Conservation (phyloP, 1,140 invertebrate species). For the Papilio polyxenes region DNA sequence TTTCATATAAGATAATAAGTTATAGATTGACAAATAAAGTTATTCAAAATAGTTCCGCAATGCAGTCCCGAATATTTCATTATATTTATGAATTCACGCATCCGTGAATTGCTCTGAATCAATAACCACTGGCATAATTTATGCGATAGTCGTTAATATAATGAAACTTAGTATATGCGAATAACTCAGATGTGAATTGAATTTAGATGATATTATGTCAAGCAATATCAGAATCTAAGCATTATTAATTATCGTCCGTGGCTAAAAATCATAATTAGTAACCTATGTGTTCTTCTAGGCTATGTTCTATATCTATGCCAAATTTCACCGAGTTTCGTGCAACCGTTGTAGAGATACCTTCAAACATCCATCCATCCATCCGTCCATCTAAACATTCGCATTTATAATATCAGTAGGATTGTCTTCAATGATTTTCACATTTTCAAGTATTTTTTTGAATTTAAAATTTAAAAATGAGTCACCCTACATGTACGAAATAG, state of each 20-base stretch:
- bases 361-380: too few species aligned
- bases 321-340: too few species aligned
- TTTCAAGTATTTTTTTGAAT: not conserved
- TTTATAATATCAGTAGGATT: not conserved
- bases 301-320: too few species aligned
- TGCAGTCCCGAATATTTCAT: conserved; percentile 14
- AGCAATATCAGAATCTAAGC: not conserved
- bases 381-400: too few species aligned
- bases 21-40: not conserved
- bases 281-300: too few species aligned
- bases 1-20: too few species aligned
- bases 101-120: not conserved
- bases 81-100: not conserved
- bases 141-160: not conserved
- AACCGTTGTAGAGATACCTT: too few species aligned
- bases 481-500: not conserved
- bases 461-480: not conserved
- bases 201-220: not conserved
- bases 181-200: not conserved
- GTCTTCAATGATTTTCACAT: not conserved
- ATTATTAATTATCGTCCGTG: too few species aligned
- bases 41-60: conserved; percentile 2
- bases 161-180: not conserved
- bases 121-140: not conserved
- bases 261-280: too few species aligned